Base-by-base conservation (phyloP, 2,888 invertebrate species). In the Yponomeuta malinellus region DNA sequence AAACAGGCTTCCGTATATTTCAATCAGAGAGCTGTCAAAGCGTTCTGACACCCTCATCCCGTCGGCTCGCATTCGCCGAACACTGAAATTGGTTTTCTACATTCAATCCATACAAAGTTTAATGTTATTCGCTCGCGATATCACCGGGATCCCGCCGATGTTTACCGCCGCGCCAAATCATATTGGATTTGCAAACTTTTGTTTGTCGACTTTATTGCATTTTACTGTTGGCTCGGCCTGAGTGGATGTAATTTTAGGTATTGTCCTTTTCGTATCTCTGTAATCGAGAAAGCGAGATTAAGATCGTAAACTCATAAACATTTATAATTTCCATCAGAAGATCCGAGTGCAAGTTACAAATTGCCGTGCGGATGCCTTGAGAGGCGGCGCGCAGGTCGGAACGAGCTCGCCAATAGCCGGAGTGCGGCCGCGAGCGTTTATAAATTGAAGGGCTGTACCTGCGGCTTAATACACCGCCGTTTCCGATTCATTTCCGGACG, bases 1-100 rank as follows among this genome's bases (percentile, higher is more conserved):
- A 92, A 92, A 92, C 92, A 92, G 92, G 87, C 90, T 92, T 88
- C 91, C 92, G 93, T 93, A 93, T 93, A 93, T 93, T 93, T 93
- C 93, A 93, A 93, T 93, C 93, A 93, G 93, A 87, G 91, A 93
- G 89, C 93, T 93, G 93, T 93, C 93, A 93, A 93, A 92, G 91
- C 93, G 87, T 92, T 93, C 91, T 93, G 92, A 92, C 92, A 91
- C 92, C 93, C 93, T 93, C 93, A 93, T 92, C 92, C 91, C 89
- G 88, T 88, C 91, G 92, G 91, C 92, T 89, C 91, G 91, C 89
- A 89, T 89, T 90, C 92, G 89, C 87, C 91, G 92, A 89, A 86
- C 89, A 89, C 91, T 91, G 90, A 92, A 92, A 92, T 92, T 92
- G 92, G 92, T 92, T 92, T 92, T 92, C 92, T 92, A 92, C 92